Conservation (phyloP, 2,888 invertebrate species). For the Hyles lineata region DNA sequence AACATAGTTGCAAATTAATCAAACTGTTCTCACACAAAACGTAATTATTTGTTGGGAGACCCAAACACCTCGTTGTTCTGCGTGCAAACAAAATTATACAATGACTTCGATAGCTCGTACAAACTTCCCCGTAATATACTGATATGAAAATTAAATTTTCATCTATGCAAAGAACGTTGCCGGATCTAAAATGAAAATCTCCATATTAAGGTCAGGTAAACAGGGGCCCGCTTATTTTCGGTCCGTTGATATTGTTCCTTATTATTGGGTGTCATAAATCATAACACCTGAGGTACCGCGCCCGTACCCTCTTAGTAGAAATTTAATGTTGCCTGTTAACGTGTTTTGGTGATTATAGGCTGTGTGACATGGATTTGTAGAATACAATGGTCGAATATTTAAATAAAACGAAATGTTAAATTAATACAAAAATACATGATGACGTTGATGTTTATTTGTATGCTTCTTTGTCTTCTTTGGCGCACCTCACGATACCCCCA, state of each 20-base stretch:
- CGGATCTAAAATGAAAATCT: conserved; percentile 74
- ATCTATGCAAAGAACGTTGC: conserved; percentile 60
- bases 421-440: too few relatives aligned
- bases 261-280: conserved; percentile 70
- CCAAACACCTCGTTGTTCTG: neutral
- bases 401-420: too few relatives aligned
- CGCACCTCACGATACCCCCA: too few relatives aligned
- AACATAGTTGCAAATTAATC: neutral
- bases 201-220: conserved; percentile 72
- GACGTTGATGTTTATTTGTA: too few relatives aligned
- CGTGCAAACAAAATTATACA: conserved; percentile 17
- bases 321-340: conserved; percentile 10
- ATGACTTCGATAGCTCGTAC: conserved; percentile 17
- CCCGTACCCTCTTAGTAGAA: conserved; percentile 16
- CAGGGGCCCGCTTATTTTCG: conserved; percentile 61
- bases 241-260: conserved; percentile 65
- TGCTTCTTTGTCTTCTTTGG: too few relatives aligned
- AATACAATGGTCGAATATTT: too few relatives aligned
- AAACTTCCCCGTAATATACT: conserved; percentile 46
- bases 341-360: conserved; percentile 5
- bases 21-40: neutral
- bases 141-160: conserved; percentile 69
- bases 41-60: conserved; percentile 1
- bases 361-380: neutral
- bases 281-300: conserved; percentile 48